Base-by-base conservation (phyloP, 2,797 vertebrate species). In the Monodelphis domestica region DNA sequence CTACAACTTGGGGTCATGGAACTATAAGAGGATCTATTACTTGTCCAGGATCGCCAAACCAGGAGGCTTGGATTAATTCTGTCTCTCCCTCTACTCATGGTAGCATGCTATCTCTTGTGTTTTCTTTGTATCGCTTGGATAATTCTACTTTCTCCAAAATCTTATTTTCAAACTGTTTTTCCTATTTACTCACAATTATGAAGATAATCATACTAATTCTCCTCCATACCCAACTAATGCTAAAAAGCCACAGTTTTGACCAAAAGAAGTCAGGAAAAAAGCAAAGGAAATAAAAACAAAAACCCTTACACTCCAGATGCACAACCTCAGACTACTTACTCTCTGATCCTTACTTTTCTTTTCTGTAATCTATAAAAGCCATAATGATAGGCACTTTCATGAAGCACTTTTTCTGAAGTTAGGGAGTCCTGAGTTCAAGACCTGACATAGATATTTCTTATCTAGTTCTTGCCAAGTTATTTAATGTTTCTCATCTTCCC, bases 111-210 rank as follows among this genome's bases (percentile, higher is more conserved):
- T 1, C 59, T 33, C 14, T 63, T 14, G 17, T 59, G 3, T 33
- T 0, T 52, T 63, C 30, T 92, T 78, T 54, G 45, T 6, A 63
- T 63, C 57, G 59, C 12, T 10, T 11, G 1, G 91, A 0, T 56
- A 56, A 56, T 33, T 30, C 4, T 90, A 0, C 87, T 89, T 5
- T 89, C 57, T 90, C 88, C 21, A 95, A 95, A 91, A 54, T 91
- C n/a, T 54, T 38, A 26, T 91, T 78, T 84, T 2, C 30, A 53
- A 70, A 4, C 2, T 54, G 14, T 52, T 90, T 92, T 95, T 12
- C 55, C 0, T 56, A 26, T 10, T 63, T 63, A 33, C 2, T 63
- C 33, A n/a, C 59, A 63, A 17, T 63, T n/a, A 56, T 53, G 33
- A 51, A 94, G 0, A 63, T 7, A 53, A 94, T 91, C 92, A 89